Conservation (phyloP, 2,888 invertebrate genomes). For the Pheosia tremula region DNA sequence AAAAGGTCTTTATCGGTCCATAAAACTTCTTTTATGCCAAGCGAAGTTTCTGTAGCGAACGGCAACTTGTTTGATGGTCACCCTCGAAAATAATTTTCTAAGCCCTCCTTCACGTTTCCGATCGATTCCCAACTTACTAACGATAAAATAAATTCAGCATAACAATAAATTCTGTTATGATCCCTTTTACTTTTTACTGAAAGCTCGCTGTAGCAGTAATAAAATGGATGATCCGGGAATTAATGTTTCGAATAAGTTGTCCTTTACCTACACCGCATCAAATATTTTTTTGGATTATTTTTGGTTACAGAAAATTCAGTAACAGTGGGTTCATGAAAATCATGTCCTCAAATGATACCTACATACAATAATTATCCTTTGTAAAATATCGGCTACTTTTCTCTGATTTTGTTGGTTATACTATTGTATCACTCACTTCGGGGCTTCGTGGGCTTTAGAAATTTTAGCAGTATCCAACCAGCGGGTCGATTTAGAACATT, state of each 20-base stretch:
- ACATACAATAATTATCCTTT: too few species aligned
- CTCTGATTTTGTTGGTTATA: too few species aligned
- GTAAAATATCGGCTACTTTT: too few species aligned
- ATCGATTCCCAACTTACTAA: conserved; percentile 67
- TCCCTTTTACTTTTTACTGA: conserved; percentile 73
- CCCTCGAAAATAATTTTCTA: conserved; percentile 77
- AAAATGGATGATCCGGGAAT: conserved; percentile 74
- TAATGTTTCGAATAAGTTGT: conserved; percentile 72
- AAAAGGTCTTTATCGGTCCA: conserved; percentile 78
- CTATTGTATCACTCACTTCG: neutral
- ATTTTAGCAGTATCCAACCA: neutral
- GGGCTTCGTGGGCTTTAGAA: neutral
- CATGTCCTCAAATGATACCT: too few species aligned
- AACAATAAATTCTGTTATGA: conserved; percentile 76
- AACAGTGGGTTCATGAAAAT: neutral
- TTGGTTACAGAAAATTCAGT: neutral
- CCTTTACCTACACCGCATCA: conserved; percentile 53
- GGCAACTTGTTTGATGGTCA: conserved; percentile 77
- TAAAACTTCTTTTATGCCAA: conserved; percentile 79
- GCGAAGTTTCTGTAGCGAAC: conserved; percentile 71
- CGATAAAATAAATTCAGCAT: conserved; percentile 75
- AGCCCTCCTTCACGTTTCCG: conserved; percentile 63
- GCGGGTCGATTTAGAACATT: too few species aligned
- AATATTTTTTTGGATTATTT: conserved; percentile 29
- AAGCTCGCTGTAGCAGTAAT: conserved; percentile 64